These are phyloP conservation scores for Oryzias javanicus DNA, from an alignment of 2,113 vertebrate species.

Conservation along the genomic window DNA sequence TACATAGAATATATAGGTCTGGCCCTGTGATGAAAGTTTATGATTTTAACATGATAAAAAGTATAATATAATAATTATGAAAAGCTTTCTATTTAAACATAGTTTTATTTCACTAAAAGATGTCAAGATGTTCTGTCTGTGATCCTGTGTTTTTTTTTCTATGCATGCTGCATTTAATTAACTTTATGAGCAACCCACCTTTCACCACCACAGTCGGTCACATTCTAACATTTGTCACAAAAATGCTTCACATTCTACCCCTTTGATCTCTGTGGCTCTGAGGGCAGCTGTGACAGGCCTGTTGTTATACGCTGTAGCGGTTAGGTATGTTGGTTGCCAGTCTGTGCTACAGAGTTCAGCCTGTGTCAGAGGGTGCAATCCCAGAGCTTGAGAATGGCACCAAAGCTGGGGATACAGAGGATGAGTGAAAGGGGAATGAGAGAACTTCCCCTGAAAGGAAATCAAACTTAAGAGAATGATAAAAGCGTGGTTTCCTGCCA, in stretches of 20 bases:
- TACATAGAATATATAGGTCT: no score
- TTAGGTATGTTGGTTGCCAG: conserved; percentile 21
- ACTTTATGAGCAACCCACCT: conserved; percentile 46
- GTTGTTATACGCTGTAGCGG: conserved; percentile 26
- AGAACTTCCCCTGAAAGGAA: conserved; percentile 73
- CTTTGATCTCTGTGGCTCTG: conserved; percentile 18
- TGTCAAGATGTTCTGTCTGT: not conserved
- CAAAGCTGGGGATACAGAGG: conserved; percentile 36
- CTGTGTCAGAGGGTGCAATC: conserved; percentile 20
- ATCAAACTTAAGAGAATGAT: conserved; percentile 76
- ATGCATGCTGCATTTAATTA: conserved; percentile 29
- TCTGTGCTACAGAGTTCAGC: conserved; percentile 12
- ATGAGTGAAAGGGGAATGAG: conserved; percentile 47
- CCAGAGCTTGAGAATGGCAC: conserved; percentile 30
- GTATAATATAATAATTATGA: no score
- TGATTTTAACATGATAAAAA: no score
- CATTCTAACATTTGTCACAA: conserved; percentile 55
- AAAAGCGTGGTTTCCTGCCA: conserved; percentile 81
- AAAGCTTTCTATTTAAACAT: no score
- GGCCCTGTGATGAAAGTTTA: no score
- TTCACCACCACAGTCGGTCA: conserved; percentile 40
- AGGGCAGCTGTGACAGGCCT: conserved; percentile 34
- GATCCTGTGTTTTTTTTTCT: not conserved
- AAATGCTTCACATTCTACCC: conserved; percentile 44
- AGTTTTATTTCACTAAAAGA: no score